phyloP scores from a whole-genome alignment of 2,113 vertebrate species.

The Suricata suricatta region DNA sequence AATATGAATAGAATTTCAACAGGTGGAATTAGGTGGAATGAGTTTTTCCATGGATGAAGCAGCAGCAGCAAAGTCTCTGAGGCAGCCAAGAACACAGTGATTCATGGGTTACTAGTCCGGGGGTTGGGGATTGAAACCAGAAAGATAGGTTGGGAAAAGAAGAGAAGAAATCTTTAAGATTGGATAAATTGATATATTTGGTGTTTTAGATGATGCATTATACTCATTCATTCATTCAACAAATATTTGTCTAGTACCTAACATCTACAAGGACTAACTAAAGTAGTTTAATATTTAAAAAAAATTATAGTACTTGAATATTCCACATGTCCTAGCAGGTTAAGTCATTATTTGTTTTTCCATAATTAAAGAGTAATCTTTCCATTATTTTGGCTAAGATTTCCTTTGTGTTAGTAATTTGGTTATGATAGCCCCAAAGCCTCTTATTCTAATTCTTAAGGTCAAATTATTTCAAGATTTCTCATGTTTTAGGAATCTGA shows the following conservation, averaged over 20 bases:
- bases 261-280: not conserved
- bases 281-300: not conserved
- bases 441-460: not conserved
- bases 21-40: not conserved
- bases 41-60: not conserved
- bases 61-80: not conserved
- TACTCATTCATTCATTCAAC: not conserved
- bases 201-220: not conserved
- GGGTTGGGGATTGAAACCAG: not conserved
- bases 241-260: not conserved
- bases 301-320: not conserved
- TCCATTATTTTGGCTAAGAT: conserved; percentile 19
- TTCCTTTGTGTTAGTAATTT: not conserved
- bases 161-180: not conserved
- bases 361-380: not conserved
- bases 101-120: not conserved
- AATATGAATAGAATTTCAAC: not conserved
- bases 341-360: not conserved
- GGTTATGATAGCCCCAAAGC: not conserved
- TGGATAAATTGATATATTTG: not conserved
- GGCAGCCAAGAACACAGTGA: not conserved
- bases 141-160: not conserved
- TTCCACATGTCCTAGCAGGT: not conserved
- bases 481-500: conserved; percentile 25
- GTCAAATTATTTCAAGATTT: conserved; percentile 39